Evolutionary conservation across 1,140 invertebrate genomes (phyloP).

Genomic region (Atta cephalotes): DNA sequence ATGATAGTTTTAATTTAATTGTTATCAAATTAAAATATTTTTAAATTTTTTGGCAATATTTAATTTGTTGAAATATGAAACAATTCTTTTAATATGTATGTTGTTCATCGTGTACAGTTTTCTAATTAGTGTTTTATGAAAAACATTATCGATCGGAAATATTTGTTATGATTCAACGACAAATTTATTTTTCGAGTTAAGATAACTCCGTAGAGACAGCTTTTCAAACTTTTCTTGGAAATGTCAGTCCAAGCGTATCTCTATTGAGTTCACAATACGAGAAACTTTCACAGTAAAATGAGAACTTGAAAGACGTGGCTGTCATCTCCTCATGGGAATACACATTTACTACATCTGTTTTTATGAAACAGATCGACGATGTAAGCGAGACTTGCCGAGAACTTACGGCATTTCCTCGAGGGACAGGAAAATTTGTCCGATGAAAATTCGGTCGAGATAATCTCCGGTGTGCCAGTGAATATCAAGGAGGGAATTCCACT

Average conservation of each 20-base stretch:
- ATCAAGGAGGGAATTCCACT: constrained; percentile 21
- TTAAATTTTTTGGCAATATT: too few relatives aligned
- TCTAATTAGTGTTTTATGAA: background rate
- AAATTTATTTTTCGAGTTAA: background rate
- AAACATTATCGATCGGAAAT: background rate
- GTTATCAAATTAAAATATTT: too few relatives aligned
- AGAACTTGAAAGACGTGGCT: constrained; percentile 12
- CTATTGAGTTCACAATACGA: constrained; percentile 11
- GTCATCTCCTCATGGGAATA: constrained; percentile 4
- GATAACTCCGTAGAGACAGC: background rate
- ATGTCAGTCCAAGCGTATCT: constrained; percentile 8
- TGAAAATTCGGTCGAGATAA: constrained; percentile 42
- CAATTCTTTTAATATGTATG: too few relatives aligned
- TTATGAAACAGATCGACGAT: background rate
- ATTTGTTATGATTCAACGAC: background rate
- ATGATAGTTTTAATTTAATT: too few relatives aligned
- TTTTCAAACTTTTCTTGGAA: constrained; percentile 22
- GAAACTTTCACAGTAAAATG: constrained; percentile 30
- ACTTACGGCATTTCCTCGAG: background rate
- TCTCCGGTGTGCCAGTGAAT: background rate
- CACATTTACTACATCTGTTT: constrained; percentile 22
- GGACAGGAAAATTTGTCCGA: constrained; percentile 14
- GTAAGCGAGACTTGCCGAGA: background rate
- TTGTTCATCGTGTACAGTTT: background rate
- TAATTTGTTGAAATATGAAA: too few relatives aligned